Percentiles rank a stretch among this genome's conserved stretches.
phyloP scores from a whole-genome alignment of 2,888 invertebrate genomes.

The Cheilosia scutellata region DNA sequence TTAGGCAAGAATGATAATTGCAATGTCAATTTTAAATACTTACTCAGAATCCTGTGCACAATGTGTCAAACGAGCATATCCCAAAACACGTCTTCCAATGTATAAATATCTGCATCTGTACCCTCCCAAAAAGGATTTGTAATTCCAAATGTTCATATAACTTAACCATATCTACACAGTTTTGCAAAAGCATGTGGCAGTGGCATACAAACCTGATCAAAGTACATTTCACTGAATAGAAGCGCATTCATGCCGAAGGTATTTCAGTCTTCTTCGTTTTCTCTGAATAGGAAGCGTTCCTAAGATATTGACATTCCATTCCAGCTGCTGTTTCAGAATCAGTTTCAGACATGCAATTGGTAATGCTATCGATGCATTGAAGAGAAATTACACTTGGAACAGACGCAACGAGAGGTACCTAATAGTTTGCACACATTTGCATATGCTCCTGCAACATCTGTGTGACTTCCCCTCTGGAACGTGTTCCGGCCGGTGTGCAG shows the following conservation, averaged over 20 bases:
- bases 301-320: constrained; percentile 36
- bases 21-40: no score
- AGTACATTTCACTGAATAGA: background rate
- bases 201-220: background rate
- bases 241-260: background rate
- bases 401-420: background rate
- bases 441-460: constrained; percentile 20
- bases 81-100: no score
- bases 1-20: no score
- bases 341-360: constrained; percentile 34
- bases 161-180: constrained; percentile 5
- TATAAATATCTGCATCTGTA: no score
- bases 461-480: constrained; percentile 2
- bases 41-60: no score
- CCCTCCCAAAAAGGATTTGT: no score
- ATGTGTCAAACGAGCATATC: no score
- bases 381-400: constrained; percentile 20
- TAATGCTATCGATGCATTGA: constrained; percentile 14
- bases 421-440: constrained; percentile 30
- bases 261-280: background rate
- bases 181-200: background rate
- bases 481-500: constrained; percentile 18
- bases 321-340: constrained; percentile 17
- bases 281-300: constrained; percentile 2
- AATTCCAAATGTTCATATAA: background rate